These are phyloP conservation scores for Eriocheir sinensis DNA, from an alignment of 1,140 invertebrate genomes.

Conservation along the genomic window DNA sequence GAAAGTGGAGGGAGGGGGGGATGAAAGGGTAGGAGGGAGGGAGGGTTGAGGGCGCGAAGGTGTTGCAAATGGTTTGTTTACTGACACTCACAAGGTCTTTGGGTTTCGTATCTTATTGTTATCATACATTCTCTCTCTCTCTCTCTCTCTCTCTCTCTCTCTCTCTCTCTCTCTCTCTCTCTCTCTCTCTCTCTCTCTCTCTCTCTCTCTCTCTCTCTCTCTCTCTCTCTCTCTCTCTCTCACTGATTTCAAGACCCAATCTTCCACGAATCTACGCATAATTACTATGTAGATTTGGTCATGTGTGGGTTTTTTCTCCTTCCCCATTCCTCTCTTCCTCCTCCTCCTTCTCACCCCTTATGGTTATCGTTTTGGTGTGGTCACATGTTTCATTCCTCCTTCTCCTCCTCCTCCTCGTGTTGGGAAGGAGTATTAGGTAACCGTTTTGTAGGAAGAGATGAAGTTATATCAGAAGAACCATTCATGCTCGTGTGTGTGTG, in stretches of 20 bases:
- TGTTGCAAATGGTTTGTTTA: too few relatives aligned
- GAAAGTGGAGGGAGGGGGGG: constrained; percentile 13
- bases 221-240: not conserved
- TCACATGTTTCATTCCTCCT: not conserved
- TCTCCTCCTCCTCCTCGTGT: not conserved
- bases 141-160: constrained; percentile 22
- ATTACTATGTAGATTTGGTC: too few relatives aligned
- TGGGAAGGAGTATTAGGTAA: not conserved
- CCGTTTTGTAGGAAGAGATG: not conserved
- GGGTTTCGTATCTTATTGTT: too few relatives aligned
- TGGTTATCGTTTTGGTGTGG: not conserved
- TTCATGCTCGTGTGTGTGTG: not conserved
- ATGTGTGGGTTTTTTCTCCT: too few relatives aligned
- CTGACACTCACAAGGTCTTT: too few relatives aligned
- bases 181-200: not conserved
- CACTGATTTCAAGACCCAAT: too few relatives aligned
- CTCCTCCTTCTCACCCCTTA: not conserved
- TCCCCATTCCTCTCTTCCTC: not conserved
- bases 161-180: constrained; percentile 22
- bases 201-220: not conserved
- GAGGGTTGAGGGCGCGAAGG: not conserved
- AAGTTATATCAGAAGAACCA: not conserved
- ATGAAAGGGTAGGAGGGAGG: not conserved
- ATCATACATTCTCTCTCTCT: too few relatives aligned
- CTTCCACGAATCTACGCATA: too few relatives aligned